Evolutionary conservation across 2,888 invertebrate species (phyloP).

Genomic region (Caenorhabditis uteleia): DNA sequence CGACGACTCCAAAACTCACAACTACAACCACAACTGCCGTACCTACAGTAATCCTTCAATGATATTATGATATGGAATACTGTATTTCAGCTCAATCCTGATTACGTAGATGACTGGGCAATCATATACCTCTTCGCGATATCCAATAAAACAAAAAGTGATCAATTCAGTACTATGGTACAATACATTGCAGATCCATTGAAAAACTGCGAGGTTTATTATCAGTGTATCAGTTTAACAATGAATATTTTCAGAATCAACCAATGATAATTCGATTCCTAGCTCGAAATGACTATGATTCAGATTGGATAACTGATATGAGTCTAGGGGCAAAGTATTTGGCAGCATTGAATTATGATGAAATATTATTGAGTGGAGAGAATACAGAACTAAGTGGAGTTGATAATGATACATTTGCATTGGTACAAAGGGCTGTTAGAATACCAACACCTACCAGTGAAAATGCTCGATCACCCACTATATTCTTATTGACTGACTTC

Average conservation of each 20-base stretch:
- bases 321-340: constrained; percentile 30
- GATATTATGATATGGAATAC: neutral
- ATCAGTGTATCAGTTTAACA: too few relatives aligned
- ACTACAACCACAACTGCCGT: constrained; percentile 32
- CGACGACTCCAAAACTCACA: constrained; percentile 30
- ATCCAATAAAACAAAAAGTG: constrained; percentile 42
- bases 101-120: constrained; percentile 37
- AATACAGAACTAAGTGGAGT: constrained; percentile 9
- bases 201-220: constrained; percentile 35
- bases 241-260: too few relatives aligned
- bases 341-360: constrained; percentile 35
- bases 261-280: constrained; percentile 42
- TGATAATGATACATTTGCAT: constrained; percentile 32
- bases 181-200: constrained; percentile 46
- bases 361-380: constrained; percentile 32
- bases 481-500: constrained; percentile 51
- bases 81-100: constrained; percentile 12
- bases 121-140: constrained; percentile 53
- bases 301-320: constrained; percentile 45
- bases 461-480: constrained; percentile 21
- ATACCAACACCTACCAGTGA: constrained; percentile 18
- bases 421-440: constrained; percentile 26
- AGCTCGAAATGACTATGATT: constrained; percentile 43
- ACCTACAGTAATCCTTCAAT: constrained; percentile 13
- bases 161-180: constrained; percentile 40